These are phyloP conservation scores for Drosophila pseudoananassae DNA, from an alignment of 1,140 invertebrate genomes.

Conservation along the genomic window DNA sequence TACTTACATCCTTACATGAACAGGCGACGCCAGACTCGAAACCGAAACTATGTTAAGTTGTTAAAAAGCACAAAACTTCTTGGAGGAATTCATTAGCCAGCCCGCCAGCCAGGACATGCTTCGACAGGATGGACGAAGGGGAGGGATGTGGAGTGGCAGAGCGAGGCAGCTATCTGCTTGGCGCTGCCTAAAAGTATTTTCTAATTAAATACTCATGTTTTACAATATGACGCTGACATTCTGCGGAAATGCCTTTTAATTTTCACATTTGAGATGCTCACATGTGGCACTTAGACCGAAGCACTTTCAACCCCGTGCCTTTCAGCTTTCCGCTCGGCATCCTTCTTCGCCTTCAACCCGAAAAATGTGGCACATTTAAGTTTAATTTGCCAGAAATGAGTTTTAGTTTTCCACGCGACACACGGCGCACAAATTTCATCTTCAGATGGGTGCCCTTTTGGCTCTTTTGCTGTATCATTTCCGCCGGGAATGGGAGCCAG, in stretches of 20 bases:
- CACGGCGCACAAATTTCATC: constrained; percentile 65
- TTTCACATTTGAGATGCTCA: constrained; percentile 76
- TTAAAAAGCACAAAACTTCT: constrained; percentile 71
- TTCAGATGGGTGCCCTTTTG: constrained; percentile 56
- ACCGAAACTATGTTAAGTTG: constrained; percentile 75
- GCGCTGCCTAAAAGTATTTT: constrained; percentile 72
- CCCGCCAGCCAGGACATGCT: constrained; percentile 47
- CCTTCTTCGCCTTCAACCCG: constrained; percentile 16
- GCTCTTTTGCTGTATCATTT: constrained; percentile 76
- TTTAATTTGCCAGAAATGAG: constrained; percentile 83
- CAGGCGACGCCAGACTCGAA: constrained; percentile 49
- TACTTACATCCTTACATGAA: constrained; percentile 60
- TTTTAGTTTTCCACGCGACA: constrained; percentile 75
- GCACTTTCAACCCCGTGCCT: constrained; percentile 25
- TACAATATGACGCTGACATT: constrained; percentile 83
- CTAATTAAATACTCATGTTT: constrained; percentile 84
- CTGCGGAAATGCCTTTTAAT: constrained; percentile 83
- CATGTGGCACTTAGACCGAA: constrained; percentile 13
- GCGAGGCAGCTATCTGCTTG: constrained; percentile 2
- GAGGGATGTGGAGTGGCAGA: constrained; percentile 4
- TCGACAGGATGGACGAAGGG: constrained; percentile 37
- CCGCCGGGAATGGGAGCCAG: constrained; percentile 26
- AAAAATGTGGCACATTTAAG: constrained; percentile 73
- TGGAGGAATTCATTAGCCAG: constrained; percentile 71
- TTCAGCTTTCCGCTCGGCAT: constrained; percentile 49